Base-by-base conservation (phyloP, 2,113 vertebrate genomes). In the Lepisosteus osseus region DNA sequence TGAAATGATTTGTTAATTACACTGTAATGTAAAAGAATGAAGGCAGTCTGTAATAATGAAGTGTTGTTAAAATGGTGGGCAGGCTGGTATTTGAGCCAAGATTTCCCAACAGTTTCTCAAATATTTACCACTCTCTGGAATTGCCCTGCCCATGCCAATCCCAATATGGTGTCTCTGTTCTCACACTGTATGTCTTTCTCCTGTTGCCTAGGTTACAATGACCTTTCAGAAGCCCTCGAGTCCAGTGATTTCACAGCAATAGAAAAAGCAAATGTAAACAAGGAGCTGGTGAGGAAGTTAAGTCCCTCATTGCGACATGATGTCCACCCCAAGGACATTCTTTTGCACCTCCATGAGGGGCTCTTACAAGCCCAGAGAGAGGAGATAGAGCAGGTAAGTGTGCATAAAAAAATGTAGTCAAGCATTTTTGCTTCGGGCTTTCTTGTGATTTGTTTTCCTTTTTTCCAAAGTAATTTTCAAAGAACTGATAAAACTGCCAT, bases 301-400 rank as follows among this genome's bases (percentile, higher is more conserved):
- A 67, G 14, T 3, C 11, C 13, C 4, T n/a, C 14, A 14, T 7
- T 67, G 44, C 7, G 29, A 29, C 29, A 67, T 2, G 1, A 15
- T 3, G 44, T 47, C 7, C 43, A 47, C n/a, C 44, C 65, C 44
- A 3, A 14, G 44, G 65, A 44, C 65, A 67, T 67, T 47, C 65
- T 67, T 5, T 0, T 17, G 15, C 44, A 47, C 65, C 43, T 67
- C 42, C 2, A 3, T 15, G 44, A 67, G 12, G 11, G 8, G 2
- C 65, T 67, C 5, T 43, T 67, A 43, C 65, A 9, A 7, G 3
- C 9, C 65, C 65, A 67, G 65, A 17, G 7, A 7, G 65, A 67
- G 65, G 45, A 9, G 13, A 43, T 67, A 3, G 12, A 47, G 65
- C 65, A 41, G 65, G 65, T 67, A 44, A n/a, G 65, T 67, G 44